Percentiles rank a stretch among this genome's conserved stretches.
phyloP scores from a whole-genome alignment of 2,797 vertebrate genomes.

The Sebastes vulpes region DNA sequence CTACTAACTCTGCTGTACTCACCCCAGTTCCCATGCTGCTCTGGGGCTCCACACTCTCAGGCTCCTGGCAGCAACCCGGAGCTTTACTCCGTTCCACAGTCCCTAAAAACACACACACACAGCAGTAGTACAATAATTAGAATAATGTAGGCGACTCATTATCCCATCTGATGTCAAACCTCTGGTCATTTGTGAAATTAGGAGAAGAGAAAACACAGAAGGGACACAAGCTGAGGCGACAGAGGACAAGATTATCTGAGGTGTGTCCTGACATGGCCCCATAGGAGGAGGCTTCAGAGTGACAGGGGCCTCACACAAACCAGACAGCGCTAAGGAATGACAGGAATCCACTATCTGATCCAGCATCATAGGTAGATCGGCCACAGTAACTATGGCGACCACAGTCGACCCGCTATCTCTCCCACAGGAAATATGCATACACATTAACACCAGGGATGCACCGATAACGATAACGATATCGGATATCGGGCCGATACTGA shows the following conservation, averaged over 20 bases:
- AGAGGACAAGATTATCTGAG: conserved; percentile 1
- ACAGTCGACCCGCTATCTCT: neutral
- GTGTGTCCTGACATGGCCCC: conserved; percentile 7
- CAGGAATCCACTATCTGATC: conserved; percentile 74
- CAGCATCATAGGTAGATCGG: conserved; percentile 55
- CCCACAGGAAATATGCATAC: neutral
- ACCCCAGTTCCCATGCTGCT: conserved; percentile 74
- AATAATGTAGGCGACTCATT: neutral
- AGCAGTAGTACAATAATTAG: neutral
- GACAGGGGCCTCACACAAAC: conserved; percentile 35
- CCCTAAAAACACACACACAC: conserved; percentile 57
- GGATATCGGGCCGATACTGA: no score
- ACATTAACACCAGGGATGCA: neutral
- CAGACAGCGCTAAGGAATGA: conserved; percentile 71
- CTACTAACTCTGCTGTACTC: conserved; percentile 57
- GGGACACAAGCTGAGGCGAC: neutral
- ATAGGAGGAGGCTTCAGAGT: neutral
- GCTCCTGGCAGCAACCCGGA: conserved; percentile 51
- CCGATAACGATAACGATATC: no score
- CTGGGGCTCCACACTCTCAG: conserved; percentile 65
- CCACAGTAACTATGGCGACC: conserved; percentile 26
- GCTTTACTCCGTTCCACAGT: conserved; percentile 62
- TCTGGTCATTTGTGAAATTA: neutral
- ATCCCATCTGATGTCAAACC: neutral
- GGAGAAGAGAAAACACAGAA: neutral